Base-by-base conservation (phyloP, 2,888 invertebrate species). In the Nasonia oneida region DNA sequence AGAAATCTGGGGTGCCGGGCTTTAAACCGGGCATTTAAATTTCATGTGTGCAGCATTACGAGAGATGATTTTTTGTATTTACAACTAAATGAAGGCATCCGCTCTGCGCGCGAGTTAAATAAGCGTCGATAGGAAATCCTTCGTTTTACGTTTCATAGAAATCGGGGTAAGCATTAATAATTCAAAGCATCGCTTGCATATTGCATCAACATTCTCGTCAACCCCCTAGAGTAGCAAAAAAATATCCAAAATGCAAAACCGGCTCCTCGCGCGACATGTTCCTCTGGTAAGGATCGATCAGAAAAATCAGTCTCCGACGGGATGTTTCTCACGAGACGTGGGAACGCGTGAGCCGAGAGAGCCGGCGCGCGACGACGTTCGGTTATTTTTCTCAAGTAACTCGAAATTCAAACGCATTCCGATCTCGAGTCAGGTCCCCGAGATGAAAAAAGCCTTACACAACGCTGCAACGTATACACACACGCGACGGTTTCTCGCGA, bases 291-390 rank as follows among this genome's bases (percentile, higher is more conserved):
- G 15, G 39, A 53, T 42, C 29, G 85, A 83, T 79, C 70, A 70
- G 74, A 78, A 73, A 86, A 84, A 81, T 86, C 33, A 81, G 67
- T 78, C 81, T 64, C n/a, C 14, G 74, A 8, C 73, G 23, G 47
- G 47, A 77, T 78, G 37, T 85, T 88, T 88, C 87, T 88, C 87
- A 88, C 88, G 88, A 78, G 70, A 81, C 85, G 87, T 87, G 87
- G 85, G 87, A 87, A 85, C 81, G 71, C 50, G 64, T 53, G 61
- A 83, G 70, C 23, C 57, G n/a, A 61, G n/a, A 3, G n/a, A 61
- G n/a, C n/a, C n/a, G n/a, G 4, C n/a, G 70, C 15, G 78, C 75
- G 73, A 81, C 74, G 84, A 84, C 57, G 67, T n/a, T 39, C 73
- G 79, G 73, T 70, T 77, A 84, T 77, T 86, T 87, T 84, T 86